Evolutionary conservation across 2,888 invertebrate genomes (phyloP).

Genomic region (Epirrita christyi): DNA sequence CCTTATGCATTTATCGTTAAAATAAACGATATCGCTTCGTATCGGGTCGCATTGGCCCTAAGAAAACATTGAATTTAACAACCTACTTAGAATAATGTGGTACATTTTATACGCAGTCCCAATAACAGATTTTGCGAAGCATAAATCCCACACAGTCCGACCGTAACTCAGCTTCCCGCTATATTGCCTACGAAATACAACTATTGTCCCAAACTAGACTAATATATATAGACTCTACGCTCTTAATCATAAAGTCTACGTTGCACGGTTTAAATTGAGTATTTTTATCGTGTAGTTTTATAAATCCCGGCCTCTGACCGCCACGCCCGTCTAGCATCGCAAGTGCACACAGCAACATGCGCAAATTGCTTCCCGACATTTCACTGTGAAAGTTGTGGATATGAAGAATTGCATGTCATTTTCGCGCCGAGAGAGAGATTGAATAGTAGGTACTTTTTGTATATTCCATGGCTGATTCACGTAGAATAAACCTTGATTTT

Average conservation of each 20-base stretch:
- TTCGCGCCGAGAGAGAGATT: background rate
- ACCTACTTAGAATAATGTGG: conserved; percentile 49
- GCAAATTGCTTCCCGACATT: conserved; percentile 59
- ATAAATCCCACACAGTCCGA: conserved; percentile 58
- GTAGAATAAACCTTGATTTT: no score
- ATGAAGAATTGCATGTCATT: conserved; percentile 45
- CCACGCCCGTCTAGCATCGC: conserved; percentile 48
- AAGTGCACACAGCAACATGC: conserved; percentile 58
- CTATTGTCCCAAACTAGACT: conserved; percentile 31
- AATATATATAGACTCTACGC: conserved; percentile 41
- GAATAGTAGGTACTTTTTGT: no score
- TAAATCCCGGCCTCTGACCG: conserved; percentile 52
- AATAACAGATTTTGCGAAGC: conserved; percentile 61
- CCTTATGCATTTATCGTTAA: conserved; percentile 24
- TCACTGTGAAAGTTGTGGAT: conserved; percentile 55
- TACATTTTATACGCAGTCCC: conserved; percentile 49
- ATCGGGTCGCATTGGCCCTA: conserved; percentile 20
- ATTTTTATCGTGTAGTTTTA: conserved; percentile 59
- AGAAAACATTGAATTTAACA: conserved; percentile 40
- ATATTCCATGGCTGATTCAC: no score
- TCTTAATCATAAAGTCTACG: conserved; percentile 33
- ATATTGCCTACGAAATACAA: conserved; percentile 53
- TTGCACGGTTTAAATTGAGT: conserved; percentile 22
- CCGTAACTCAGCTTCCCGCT: conserved; percentile 55
- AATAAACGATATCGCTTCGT: conserved; percentile 16